These are phyloP conservation scores for Achroia grisella DNA, from an alignment of 1,140 invertebrate genomes.

Conservation along the genomic window DNA sequence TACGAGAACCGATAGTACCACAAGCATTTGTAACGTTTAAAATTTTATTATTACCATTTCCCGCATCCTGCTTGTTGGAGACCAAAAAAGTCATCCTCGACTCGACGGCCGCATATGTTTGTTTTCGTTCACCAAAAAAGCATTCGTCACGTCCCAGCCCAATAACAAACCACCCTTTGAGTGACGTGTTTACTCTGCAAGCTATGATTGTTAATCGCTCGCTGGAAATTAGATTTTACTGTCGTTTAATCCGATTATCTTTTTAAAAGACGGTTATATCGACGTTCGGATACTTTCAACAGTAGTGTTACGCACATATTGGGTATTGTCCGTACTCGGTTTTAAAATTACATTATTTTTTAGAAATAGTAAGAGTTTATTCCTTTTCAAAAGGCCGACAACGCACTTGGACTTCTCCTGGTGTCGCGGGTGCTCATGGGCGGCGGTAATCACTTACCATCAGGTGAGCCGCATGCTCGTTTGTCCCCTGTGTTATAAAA, in stretches of 20 bases:
- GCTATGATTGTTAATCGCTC: constrained; percentile 4
- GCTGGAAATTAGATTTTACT: constrained; percentile 2
- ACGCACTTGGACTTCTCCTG: too few relatives aligned
- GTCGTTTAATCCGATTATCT: background rate
- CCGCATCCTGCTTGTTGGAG: constrained; percentile 25
- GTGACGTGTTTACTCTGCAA: constrained; percentile 28
- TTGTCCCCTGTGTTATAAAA: too few relatives aligned
- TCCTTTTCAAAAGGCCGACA: too few relatives aligned
- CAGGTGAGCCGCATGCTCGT: too few relatives aligned
- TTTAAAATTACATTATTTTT: too few relatives aligned
- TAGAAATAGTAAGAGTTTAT: too few relatives aligned
- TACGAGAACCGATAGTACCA: constrained; percentile 4
- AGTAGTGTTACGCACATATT: too few relatives aligned
- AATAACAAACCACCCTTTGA: constrained; percentile 16
- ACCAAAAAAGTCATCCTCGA: constrained; percentile 14
- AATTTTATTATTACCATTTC: constrained; percentile 22
- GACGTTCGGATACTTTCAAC: too few relatives aligned
- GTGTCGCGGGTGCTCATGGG: too few relatives aligned
- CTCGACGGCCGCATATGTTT: constrained; percentile 19
- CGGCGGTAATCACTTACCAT: too few relatives aligned
- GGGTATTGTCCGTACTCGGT: too few relatives aligned
- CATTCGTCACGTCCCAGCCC: constrained; percentile 26
- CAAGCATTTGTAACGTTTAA: constrained; percentile 22
- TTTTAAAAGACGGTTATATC: too few relatives aligned
- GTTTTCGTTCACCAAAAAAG: constrained; percentile 30